Conservation (phyloP, 2,888 invertebrate species). For the Synergus japonicus region DNA sequence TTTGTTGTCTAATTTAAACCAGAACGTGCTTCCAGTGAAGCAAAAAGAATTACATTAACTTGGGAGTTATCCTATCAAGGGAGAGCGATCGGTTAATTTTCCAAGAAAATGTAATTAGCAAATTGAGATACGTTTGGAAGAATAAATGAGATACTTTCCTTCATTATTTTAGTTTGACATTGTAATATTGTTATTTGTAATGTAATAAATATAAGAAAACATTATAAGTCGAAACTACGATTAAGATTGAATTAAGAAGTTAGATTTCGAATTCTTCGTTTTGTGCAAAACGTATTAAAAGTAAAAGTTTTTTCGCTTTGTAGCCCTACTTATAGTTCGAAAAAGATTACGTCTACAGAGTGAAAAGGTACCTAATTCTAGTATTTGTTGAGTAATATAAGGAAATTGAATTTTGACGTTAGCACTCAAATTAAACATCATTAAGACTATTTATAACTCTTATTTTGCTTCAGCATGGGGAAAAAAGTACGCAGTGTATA, state of each 20-base stretch:
- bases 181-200: not conserved
- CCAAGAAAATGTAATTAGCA: conserved; percentile 20
- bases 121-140: conserved; percentile 3
- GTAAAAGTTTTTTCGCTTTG: no score
- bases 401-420: no score
- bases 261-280: no score
- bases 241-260: not conserved
- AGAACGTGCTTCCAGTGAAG: not conserved
- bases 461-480: not conserved
- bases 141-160: not conserved
- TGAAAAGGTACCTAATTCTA: no score
- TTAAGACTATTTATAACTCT: not conserved
- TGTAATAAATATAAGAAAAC: not conserved
- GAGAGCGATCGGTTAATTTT: not conserved
- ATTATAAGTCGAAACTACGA: not conserved
- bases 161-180: not conserved
- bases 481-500: conserved; percentile 14
- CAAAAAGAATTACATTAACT: conserved; percentile 23
- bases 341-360: no score
- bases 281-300: no score
- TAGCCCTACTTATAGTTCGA: no score
- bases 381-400: no score
- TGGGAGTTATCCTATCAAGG: not conserved
- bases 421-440: not conserved
- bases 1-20: conserved; percentile 24